Evolutionary conservation across 2,797 vertebrate genomes (phyloP).

Genomic region (Knipowitschia caucasica): DNA sequence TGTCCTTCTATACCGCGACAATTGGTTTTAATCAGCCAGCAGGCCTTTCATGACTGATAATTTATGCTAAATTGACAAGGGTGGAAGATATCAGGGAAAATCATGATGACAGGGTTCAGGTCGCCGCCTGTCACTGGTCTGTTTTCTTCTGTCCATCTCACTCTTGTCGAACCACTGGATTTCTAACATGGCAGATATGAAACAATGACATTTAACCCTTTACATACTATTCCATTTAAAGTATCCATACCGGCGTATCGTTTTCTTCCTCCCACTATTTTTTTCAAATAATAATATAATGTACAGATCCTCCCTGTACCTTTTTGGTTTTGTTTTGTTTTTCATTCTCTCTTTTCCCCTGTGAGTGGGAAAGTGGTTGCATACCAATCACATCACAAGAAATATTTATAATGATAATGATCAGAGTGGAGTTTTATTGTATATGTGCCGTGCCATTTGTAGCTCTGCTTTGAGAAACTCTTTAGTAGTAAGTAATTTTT

Average conservation of each 20-base stretch:
- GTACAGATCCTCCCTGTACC: no score
- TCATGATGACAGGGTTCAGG: constrained; percentile 73
- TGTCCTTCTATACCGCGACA: constrained; percentile 80
- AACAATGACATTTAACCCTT: constrained; percentile 8
- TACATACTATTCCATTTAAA: background rate
- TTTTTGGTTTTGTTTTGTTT: no score
- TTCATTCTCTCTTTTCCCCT: no score
- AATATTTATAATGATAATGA: no score
- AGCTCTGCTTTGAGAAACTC: no score
- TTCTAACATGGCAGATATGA: constrained; percentile 29
- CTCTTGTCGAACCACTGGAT: constrained; percentile 42
- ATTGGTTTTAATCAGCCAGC: constrained; percentile 84
- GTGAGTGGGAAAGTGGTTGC: no score
- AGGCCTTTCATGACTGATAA: constrained; percentile 77
- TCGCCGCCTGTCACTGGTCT: constrained; percentile 65
- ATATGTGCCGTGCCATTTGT: no score
- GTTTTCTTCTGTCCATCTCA: constrained; percentile 47
- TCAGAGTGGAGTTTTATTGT: no score
- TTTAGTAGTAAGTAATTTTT: no score
- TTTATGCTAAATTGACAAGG: constrained; percentile 82
- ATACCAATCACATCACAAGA: no score
- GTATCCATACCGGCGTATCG: background rate
- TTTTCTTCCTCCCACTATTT: no score
- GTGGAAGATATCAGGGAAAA: constrained; percentile 77
- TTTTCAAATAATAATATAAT: background rate